Evolutionary conservation across 2,888 invertebrate species (phyloP).

Genomic region (Scaptomyza tumidula): DNA sequence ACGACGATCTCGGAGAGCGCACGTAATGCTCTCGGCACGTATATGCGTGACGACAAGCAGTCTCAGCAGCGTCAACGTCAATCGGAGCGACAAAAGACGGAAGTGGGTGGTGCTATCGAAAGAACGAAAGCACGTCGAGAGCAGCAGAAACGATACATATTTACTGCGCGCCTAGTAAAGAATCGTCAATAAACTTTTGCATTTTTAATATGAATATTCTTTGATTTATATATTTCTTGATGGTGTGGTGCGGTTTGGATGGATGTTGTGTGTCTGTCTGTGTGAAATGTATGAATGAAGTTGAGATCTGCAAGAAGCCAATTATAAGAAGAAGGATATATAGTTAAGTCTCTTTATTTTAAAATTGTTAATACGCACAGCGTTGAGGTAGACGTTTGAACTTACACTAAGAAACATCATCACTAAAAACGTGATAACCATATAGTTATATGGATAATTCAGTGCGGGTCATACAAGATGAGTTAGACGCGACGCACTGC

Average conservation of each 20-base stretch:
- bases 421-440: conserved; percentile 38
- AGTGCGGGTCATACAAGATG: conserved; percentile 45
- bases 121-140: conserved; percentile 20
- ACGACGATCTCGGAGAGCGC: conserved; percentile 45
- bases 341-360: conserved; percentile 30
- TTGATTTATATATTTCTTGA: conserved; percentile 45
- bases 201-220: conserved; percentile 17
- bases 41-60: conserved; percentile 56
- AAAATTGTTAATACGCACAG: conserved; percentile 23
- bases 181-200: conserved; percentile 49
- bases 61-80: conserved; percentile 60
- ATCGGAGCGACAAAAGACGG: conserved; percentile 6
- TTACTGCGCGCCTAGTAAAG: conserved; percentile 49
- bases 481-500: conserved; percentile 53
- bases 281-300: conserved; percentile 42
- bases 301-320: conserved; percentile 49
- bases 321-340: not conserved
- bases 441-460: not conserved
- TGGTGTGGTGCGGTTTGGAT: conserved; percentile 12
- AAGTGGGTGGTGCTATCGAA: not conserved
- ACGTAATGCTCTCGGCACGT: conserved; percentile 63
- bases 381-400: conserved; percentile 54
- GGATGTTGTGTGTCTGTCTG: conserved; percentile 21
- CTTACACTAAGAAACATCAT: conserved; percentile 63
- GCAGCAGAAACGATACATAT: conserved; percentile 22